Evolutionary conservation across 2,888 invertebrate genomes (phyloP).

Genomic region (Osmoderma eremita): DNA sequence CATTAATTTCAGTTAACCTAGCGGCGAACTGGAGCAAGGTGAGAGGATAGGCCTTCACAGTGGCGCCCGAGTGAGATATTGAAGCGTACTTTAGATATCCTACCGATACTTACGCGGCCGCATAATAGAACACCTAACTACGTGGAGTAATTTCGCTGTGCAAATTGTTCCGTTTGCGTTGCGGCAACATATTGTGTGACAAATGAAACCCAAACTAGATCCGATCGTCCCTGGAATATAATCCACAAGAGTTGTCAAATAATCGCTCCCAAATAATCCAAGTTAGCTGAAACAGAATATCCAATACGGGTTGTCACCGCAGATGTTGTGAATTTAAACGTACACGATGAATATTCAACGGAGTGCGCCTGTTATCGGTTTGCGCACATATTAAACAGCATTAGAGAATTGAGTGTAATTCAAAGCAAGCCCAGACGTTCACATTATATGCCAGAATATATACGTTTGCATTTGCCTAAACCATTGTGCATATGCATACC

Average conservation of each 20-base stretch:
- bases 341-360: constrained; percentile 44
- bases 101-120: constrained; percentile 13
- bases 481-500: neutral
- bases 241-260: constrained; percentile 49
- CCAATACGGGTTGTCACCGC: constrained; percentile 60
- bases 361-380: constrained; percentile 41
- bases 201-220: constrained; percentile 44
- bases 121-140: constrained; percentile 7
- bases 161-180: constrained; percentile 38
- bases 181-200: constrained; percentile 41
- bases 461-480: neutral
- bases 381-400: constrained; percentile 44
- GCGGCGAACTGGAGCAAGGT: constrained; percentile 17
- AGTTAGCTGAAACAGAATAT: constrained; percentile 58
- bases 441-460: constrained; percentile 3
- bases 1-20: constrained; percentile 17
- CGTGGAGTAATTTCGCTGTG: constrained; percentile 21
- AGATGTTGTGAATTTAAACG: constrained; percentile 54
- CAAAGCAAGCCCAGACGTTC: constrained; percentile 20
- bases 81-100: constrained; percentile 14
- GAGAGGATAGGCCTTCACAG: constrained; percentile 6
- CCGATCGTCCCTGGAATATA: constrained; percentile 43
- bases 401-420: constrained; percentile 36
- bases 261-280: constrained; percentile 55
- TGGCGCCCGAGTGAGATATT: neutral